Evolutionary conservation across 2,888 invertebrate genomes (phyloP).

Genomic region (Dexiosoma caninum): DNA sequence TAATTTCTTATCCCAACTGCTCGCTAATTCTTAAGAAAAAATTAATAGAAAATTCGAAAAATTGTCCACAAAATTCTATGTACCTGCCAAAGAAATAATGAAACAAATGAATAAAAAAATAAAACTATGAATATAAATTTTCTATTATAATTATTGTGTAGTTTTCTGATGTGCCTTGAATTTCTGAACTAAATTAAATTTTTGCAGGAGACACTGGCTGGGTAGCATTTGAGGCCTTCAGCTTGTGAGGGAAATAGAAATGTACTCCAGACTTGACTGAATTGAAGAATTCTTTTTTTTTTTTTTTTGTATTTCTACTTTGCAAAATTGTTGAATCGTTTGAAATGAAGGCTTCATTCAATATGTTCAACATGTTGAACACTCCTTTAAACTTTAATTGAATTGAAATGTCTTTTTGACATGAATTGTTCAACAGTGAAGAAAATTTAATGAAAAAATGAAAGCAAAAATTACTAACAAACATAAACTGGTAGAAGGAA

Average conservation of each 20-base stretch:
- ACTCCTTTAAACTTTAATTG: slow-evolving; percentile 66
- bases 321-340: slow-evolving; percentile 21
- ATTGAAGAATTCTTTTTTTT: background rate
- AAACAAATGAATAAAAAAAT: background rate
- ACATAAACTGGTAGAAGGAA: background rate
- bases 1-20: too few species aligned
- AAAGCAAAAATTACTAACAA: slow-evolving; percentile 3
- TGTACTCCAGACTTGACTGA: slow-evolving; percentile 9
- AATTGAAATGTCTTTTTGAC: slow-evolving; percentile 68
- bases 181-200: slow-evolving; percentile 1
- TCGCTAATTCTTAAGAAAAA: too few species aligned
- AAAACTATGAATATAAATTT: slow-evolving; percentile 50
- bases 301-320: background rate
- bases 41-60: too few species aligned
- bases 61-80: background rate
- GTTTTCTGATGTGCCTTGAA: slow-evolving; percentile 1
- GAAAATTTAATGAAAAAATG: slow-evolving; percentile 39
- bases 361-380: slow-evolving; percentile 63
- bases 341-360: slow-evolving; percentile 41
- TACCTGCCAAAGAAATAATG: background rate
- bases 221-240: background rate
- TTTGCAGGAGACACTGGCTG: background rate
- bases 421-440: slow-evolving; percentile 56
- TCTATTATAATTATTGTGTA: slow-evolving; percentile 40
- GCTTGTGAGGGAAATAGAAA: background rate